These are phyloP conservation scores for Meles meles DNA, from an alignment of 2,113 vertebrate species.

Conservation along the genomic window DNA sequence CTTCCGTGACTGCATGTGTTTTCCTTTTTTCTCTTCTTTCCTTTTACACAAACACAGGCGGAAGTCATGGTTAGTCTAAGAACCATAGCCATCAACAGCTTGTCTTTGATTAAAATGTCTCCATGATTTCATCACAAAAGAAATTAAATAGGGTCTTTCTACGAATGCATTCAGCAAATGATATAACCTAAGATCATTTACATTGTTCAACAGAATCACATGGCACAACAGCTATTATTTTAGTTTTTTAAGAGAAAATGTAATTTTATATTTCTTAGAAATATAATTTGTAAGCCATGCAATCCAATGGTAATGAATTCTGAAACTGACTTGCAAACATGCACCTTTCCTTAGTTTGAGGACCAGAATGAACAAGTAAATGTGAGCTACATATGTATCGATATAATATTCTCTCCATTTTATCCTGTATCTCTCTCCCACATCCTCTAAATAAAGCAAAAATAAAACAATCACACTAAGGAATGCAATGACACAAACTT, in stretches of 20 bases:
- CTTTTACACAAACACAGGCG: not conserved
- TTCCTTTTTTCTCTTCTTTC: slow-evolving; percentile 11
- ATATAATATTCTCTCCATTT: not conserved
- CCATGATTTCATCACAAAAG: not conserved
- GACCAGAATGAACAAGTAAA: not conserved
- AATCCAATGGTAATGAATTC: not conserved
- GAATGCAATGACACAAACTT: not conserved
- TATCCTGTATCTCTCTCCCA: not conserved
- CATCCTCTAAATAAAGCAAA: not conserved
- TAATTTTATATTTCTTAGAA: not conserved
- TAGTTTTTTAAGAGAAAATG: not conserved
- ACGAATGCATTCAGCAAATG: not conserved
- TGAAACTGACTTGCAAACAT: not conserved
- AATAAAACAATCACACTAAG: not conserved
- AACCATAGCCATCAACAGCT: not conserved
- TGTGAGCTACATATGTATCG: not conserved
- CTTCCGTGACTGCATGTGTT: not conserved
- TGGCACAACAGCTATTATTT: not conserved
- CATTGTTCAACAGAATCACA: not conserved
- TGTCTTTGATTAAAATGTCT: slow-evolving; percentile 31
- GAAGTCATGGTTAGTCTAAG: not conserved
- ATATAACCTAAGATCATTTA: not conserved
- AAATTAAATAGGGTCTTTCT: not conserved
- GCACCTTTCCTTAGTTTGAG: not conserved
- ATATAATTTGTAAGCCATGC: not conserved